Percentiles rank a stretch among this genome's conserved stretches.
These are phyloP conservation scores for Datnioides undecimradiatus DNA, from an alignment of 2,113 vertebrate genomes.

Conservation along the genomic window DNA sequence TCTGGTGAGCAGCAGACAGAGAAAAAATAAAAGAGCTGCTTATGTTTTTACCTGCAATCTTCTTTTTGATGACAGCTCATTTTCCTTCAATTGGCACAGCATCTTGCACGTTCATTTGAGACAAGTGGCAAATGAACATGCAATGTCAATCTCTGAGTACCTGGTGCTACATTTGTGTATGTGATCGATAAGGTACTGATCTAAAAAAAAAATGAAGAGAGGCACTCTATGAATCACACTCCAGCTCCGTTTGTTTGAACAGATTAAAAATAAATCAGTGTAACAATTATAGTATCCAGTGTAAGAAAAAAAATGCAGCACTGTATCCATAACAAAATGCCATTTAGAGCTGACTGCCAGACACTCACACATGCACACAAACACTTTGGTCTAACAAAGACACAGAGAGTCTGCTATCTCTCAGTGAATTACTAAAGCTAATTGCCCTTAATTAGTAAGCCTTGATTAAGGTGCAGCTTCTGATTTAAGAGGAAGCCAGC, in stretches of 20 bases:
- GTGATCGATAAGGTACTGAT: background rate
- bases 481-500: conserved; percentile 76
- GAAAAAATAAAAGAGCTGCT: conserved; percentile 17
- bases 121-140: conserved; percentile 4
- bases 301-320: background rate
- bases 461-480: conserved; percentile 81
- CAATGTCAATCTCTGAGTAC: background rate
- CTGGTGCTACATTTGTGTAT: background rate
- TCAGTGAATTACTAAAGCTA: conserved; percentile 81
- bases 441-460: conserved; percentile 83
- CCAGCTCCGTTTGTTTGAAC: background rate
- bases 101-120: background rate
- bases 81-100: background rate
- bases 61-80: background rate
- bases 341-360: conserved; percentile 22
- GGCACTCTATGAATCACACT: background rate
- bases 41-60: conserved; percentile 8
- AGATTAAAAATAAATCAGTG: background rate
- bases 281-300: background rate
- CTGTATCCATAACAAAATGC: conserved; percentile 3
- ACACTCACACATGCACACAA: conserved; percentile 22
- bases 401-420: conserved; percentile 71
- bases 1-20: conserved; percentile 10
- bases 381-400: conserved; percentile 42
- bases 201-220: background rate